Percentiles rank a stretch among this genome's conserved stretches.
Evolutionary conservation across 2,888 invertebrate genomes (phyloP).

Genomic region (Glyphotaelius pellucidus): DNA sequence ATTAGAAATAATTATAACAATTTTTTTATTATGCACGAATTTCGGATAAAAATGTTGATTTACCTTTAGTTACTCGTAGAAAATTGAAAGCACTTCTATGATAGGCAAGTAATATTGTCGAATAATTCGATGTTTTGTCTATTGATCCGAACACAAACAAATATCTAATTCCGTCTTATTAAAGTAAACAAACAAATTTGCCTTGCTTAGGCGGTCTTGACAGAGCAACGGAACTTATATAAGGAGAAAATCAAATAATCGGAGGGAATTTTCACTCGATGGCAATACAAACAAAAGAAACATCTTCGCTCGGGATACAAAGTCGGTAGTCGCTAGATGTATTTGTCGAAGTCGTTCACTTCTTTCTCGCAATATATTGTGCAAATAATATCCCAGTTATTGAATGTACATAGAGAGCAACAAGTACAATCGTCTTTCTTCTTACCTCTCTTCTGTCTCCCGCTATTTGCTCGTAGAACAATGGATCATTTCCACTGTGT

Average conservation of each 20-base stretch:
- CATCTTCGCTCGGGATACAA: background rate
- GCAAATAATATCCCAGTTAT: conserved; percentile 64
- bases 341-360: conserved; percentile 58
- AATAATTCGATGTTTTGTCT: conserved; percentile 15
- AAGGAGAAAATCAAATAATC: background rate
- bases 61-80: background rate
- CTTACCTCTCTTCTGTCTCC: conserved; percentile 52
- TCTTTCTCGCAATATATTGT: conserved; percentile 64
- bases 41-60: background rate
- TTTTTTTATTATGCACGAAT: background rate
- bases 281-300: conserved; percentile 36
- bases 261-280: conserved; percentile 48
- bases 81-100: background rate
- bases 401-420: conserved; percentile 62
- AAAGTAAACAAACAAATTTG: background rate
- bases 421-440: conserved; percentile 59
- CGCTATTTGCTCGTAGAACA: conserved; percentile 23
- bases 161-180: background rate
- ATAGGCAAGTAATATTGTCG: background rate
- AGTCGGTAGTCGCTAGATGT: background rate
- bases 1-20: background rate
- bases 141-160: conserved; percentile 24
- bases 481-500: conserved; percentile 18
- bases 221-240: background rate
- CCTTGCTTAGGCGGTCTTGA: background rate